A percentile compares a stretch with the other conserved stretches of the same genome.
phyloP scores from a whole-genome alignment of 2,888 invertebrate genomes.

The Pocota personata region DNA sequence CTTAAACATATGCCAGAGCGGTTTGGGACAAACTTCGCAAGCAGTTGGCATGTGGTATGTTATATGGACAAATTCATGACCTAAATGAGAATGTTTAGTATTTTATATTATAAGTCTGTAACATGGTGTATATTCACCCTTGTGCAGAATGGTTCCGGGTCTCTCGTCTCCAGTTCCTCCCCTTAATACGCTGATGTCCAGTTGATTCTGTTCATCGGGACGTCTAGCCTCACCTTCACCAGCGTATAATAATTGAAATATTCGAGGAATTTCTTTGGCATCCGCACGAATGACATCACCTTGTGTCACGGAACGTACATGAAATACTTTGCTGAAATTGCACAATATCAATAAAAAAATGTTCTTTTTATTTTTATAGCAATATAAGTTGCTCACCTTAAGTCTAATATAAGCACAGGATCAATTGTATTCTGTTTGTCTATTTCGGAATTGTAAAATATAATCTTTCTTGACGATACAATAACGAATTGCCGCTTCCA shows the following conservation, averaged over 20 bases:
- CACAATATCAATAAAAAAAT: not conserved
- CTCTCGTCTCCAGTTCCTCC: slow-evolving; percentile 81
- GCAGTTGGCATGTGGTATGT: slow-evolving; percentile 99
- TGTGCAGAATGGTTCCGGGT: slow-evolving; percentile 82
- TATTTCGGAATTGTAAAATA: slow-evolving; percentile 97
- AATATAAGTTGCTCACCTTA: slow-evolving; percentile 88
- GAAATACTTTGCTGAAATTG: slow-evolving; percentile 95
- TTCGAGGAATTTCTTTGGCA: slow-evolving; percentile 99
- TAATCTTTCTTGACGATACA: slow-evolving; percentile 97
- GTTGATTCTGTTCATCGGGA: slow-evolving; percentile 87
- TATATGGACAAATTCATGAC: slow-evolving; percentile 98
- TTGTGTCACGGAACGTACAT: slow-evolving; percentile 98
- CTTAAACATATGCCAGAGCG: slow-evolving; percentile 98
- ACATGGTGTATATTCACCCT: slow-evolving; percentile 77
- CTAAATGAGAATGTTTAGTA: slow-evolving; percentile 79
- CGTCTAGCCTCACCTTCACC: slow-evolving; percentile 97
- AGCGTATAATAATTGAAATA: slow-evolving; percentile 98
- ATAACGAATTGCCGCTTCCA: slow-evolving; percentile 99
- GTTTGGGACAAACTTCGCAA: slow-evolving; percentile 98
- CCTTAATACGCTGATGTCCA: slow-evolving; percentile 84
- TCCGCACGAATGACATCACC: slow-evolving; percentile 99
- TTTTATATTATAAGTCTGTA: not conserved
- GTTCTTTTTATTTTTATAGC: not conserved
- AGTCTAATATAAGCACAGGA: slow-evolving; percentile 96
- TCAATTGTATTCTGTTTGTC: slow-evolving; percentile 95